phyloP scores from a whole-genome alignment of 1,140 invertebrate species.

The Artemia franciscana region DNA sequence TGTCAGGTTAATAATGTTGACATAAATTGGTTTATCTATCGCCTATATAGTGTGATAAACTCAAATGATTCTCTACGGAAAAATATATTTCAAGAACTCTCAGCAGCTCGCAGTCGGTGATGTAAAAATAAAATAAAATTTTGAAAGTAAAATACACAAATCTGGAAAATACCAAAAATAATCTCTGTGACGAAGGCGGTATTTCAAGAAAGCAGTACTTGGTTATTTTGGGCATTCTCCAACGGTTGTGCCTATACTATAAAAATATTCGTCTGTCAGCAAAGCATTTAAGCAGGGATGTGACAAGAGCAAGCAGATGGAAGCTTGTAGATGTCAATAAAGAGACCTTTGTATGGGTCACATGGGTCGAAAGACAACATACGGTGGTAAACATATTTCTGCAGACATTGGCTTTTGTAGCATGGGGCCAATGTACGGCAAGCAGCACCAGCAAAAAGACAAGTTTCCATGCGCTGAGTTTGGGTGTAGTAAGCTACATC shows the following conservation, averaged over 20 bases:
- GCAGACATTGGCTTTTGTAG: conserved; percentile 12
- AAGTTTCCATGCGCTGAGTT: conserved; percentile 12
- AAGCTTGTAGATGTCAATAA: conserved; percentile 13
- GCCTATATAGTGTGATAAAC: too few relatives aligned
- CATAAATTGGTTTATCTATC: too few relatives aligned
- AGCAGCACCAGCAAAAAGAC: conserved; percentile 10
- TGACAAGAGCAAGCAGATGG: conserved; percentile 14
- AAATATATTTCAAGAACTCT: conserved; percentile 7
- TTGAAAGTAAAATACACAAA: conserved; percentile 1
- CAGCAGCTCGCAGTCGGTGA: conserved; percentile 6
- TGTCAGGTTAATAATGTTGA: too few relatives aligned
- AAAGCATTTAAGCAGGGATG: conserved; percentile 6
- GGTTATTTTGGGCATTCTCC: conserved; percentile 5
- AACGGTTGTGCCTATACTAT: neutral
- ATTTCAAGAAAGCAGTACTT: conserved; percentile 7
- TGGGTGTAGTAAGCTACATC: conserved; percentile 12
- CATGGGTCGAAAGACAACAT: conserved; percentile 14
- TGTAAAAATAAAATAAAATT: conserved; percentile 1
- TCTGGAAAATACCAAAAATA: conserved; percentile 8
- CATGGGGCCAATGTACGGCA: conserved; percentile 13
- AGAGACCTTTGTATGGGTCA: conserved; percentile 13
- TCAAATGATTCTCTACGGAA: too few relatives aligned
- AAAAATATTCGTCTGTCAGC: neutral
- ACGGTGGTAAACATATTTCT: conserved; percentile 14
- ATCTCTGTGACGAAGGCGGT: conserved; percentile 6